These are phyloP conservation scores for Macquaria ambigua DNA, from an alignment of 2,113 vertebrate genomes.

Conservation along the genomic window DNA sequence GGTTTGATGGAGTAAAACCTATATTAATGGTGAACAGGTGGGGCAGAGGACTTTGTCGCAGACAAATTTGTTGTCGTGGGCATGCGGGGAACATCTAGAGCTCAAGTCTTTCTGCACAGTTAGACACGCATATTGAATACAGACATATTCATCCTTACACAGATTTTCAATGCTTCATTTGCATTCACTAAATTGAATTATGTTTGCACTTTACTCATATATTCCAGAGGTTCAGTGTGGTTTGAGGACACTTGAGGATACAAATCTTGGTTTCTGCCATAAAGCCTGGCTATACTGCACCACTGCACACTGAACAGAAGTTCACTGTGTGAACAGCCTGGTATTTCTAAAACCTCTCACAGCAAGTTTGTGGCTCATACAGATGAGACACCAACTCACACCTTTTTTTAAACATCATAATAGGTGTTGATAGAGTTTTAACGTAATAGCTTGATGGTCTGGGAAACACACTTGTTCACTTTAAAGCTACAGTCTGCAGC, in stretches of 20 bases:
- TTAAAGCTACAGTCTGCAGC: not conserved
- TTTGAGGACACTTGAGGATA: conserved; percentile 45
- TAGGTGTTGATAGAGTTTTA: conserved; percentile 1
- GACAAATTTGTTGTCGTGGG: conserved; percentile 53
- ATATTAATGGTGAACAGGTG: conserved; percentile 77
- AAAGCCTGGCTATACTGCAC: conserved; percentile 16
- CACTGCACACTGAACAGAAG: conserved; percentile 36
- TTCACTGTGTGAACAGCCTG: conserved; percentile 23
- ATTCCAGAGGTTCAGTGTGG: conserved; percentile 48
- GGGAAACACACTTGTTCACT: not conserved
- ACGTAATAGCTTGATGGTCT: not conserved
- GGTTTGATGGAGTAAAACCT: conserved; percentile 71
- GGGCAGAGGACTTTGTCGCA: conserved; percentile 59
- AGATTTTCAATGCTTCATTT: conserved; percentile 60
- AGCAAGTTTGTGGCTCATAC: not conserved
- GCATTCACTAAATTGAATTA: conserved; percentile 47
- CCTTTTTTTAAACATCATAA: not conserved
- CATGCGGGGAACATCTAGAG: not conserved
- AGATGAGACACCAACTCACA: not conserved
- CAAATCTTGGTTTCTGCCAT: conserved; percentile 32
- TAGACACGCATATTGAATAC: conserved; percentile 5
- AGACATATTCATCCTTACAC: conserved; percentile 23
- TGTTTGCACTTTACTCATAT: conserved; percentile 43
- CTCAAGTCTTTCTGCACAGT: not conserved
- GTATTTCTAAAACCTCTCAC: conserved; percentile 23